Evolutionary conservation across 2,888 invertebrate species (phyloP), one percentile per base, ranked within the genome.

Genomic region (Labia minor): DNA sequence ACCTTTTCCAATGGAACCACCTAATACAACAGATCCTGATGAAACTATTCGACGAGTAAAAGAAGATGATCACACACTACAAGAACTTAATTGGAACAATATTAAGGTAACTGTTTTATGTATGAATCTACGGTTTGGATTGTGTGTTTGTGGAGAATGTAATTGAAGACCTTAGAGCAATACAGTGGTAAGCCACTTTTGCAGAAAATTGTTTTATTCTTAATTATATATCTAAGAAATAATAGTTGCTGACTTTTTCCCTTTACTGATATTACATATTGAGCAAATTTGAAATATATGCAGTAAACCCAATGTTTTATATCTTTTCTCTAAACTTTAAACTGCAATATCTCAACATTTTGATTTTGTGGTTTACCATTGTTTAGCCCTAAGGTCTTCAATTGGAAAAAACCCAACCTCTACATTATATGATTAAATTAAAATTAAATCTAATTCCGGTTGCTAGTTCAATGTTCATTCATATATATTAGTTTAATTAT

Each of bases 11-110:
- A 88, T 89, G 78, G 97, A 98, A 78, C 96, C 97, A 70, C 97
- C 97, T 72, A 99, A 99, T 79, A 86, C 86, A 76, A 98, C 98
- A 70, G 93, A 99, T 78, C 89, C 95, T 37, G 97, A 97, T 70
- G 90, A 91, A 72, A 92, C 94, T 71, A 88, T 98, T 74, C 86
- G 89, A 78, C 87, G 89, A 79, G 88, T 98, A 71, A 86, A 89
- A 75, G 90, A 93, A 72, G 94, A 98, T 79, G 92, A 93, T 81
- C 83, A 86, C 74, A 86, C 86, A 76, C 81, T 95, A 75, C 88
- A 87, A 77, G 92, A 93, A 81, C 86, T 99, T 78, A 99, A 99
- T 82, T 92, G 96, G 85, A 99, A 99, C 83, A 99, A 99, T 82
- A 98, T 99, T 82, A 96, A 94, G 87, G 97, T 96, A 77, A 73